Evolutionary conservation across 2,797 vertebrate genomes (phyloP).

Genomic region (Crax fasciolata): DNA sequence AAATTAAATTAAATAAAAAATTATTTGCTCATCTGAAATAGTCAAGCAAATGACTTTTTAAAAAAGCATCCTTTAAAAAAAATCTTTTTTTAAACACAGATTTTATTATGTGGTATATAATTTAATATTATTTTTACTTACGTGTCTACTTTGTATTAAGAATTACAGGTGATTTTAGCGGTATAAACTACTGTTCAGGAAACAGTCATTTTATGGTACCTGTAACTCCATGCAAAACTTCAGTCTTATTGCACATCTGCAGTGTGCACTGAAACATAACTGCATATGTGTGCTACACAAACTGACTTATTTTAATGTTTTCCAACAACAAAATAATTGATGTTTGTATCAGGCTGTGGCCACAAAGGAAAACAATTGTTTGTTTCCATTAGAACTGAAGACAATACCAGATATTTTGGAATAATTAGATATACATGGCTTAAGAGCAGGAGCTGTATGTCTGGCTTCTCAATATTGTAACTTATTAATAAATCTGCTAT

Average conservation of each 20-base stretch:
- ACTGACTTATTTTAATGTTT: conserved; percentile 28
- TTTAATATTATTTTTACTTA: not conserved
- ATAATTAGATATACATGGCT: conserved; percentile 54
- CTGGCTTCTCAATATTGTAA: conserved; percentile 75
- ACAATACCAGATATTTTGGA: conserved; percentile 38
- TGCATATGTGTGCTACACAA: not conserved
- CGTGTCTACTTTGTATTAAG: not conserved
- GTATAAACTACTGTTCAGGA: not conserved
- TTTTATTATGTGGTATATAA: not conserved
- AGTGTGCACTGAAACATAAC: conserved; percentile 43
- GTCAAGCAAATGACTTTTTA: not conserved
- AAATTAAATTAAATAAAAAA: not conserved
- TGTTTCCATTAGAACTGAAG: conserved; percentile 43
- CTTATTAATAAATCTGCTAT: conserved; percentile 82
- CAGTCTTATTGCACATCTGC: conserved; percentile 9
- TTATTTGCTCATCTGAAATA: not conserved
- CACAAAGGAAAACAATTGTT: not conserved
- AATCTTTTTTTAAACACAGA: not conserved
- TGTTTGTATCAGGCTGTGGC: conserved; percentile 16
- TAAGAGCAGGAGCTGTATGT: conserved; percentile 66
- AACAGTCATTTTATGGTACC: conserved; percentile 20
- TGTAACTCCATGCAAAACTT: conserved; percentile 42
- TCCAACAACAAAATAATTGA: conserved; percentile 32
- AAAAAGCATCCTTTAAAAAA: not conserved
- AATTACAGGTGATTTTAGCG: conserved; percentile 14